phyloP scores from a whole-genome alignment of 2,113 vertebrate species.

The Ochotona curzoniae region DNA sequence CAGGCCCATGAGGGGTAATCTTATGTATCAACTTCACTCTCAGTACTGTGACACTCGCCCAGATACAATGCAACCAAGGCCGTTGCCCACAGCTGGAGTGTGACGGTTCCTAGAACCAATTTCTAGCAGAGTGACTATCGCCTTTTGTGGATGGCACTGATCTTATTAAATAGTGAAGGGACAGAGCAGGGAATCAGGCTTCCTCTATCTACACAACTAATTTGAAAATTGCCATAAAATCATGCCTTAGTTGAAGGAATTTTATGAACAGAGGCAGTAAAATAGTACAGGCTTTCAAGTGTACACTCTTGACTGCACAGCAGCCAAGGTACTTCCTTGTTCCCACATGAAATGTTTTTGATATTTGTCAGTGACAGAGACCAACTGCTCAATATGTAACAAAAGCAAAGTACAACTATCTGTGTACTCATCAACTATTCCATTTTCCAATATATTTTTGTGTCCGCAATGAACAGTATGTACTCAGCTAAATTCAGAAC shows the following conservation, averaged over 20 bases:
- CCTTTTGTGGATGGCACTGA: neutral
- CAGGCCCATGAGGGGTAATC: too few species aligned
- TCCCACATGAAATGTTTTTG: conserved; percentile 59
- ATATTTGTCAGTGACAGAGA: conserved; percentile 59
- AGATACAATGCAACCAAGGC: too few species aligned
- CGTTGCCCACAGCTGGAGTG: neutral
- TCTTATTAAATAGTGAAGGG: neutral
- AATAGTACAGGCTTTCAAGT: neutral
- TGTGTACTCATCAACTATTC: conserved; percentile 55
- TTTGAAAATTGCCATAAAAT: conserved; percentile 26
- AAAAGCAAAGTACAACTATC: conserved; percentile 52
- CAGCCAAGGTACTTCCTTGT: conserved; percentile 56
- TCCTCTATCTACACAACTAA: neutral
- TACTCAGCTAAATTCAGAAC: conserved; percentile 56
- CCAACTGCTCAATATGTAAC: conserved; percentile 61
- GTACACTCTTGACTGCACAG: neutral
- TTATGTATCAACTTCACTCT: too few species aligned
- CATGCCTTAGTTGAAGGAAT: conserved; percentile 31
- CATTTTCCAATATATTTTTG: conserved; percentile 56
- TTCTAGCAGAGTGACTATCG: neutral
- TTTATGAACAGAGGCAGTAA: conserved; percentile 38
- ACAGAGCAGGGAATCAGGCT: neutral
- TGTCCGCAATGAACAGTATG: conserved; percentile 53
- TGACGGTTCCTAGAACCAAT: neutral
- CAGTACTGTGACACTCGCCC: too few species aligned